Conservation (phyloP, 2,113 vertebrate species). For the Lophotis ruficrista region DNA sequence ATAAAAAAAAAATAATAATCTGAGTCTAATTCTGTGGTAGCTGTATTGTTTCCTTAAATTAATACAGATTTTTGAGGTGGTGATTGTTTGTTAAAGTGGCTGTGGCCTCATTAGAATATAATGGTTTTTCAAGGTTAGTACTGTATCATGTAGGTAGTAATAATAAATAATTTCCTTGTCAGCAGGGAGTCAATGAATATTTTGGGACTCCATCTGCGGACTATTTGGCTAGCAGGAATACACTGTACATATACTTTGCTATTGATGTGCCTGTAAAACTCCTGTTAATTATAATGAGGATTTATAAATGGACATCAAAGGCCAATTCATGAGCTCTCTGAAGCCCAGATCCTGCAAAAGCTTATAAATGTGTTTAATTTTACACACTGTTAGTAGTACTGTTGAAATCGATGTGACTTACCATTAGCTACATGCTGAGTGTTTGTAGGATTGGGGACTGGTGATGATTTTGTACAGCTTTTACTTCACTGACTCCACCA, state of each 20-base stretch:
- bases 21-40: not conserved
- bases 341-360: conserved; percentile 38
- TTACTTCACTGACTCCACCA: not conserved
- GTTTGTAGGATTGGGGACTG: not conserved
- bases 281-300: conserved; percentile 56
- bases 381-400: conserved; percentile 31
- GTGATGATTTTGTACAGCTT: conserved; percentile 4
- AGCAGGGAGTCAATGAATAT: conserved; percentile 71
- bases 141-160: conserved; percentile 66
- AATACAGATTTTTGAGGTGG: conserved; percentile 9
- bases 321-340: conserved; percentile 43
- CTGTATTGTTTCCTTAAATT: not conserved
- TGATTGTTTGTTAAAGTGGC: not conserved
- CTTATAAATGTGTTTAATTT: conserved; percentile 63
- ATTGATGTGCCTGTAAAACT: conserved; percentile 50
- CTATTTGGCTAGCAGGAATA: conserved; percentile 58
- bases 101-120: conserved; percentile 61
- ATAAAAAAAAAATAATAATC: not conserved
- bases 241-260: not conserved
- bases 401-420: conserved; percentile 29
- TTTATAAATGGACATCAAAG: conserved; percentile 67
- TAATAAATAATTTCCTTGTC: conserved; percentile 72
- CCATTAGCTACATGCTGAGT: conserved; percentile 46
- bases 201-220: conserved; percentile 69
- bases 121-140: conserved; percentile 69